Evolutionary conservation across 1,140 invertebrate species (phyloP).

Genomic region (Pseudobourletiella spinata): DNA sequence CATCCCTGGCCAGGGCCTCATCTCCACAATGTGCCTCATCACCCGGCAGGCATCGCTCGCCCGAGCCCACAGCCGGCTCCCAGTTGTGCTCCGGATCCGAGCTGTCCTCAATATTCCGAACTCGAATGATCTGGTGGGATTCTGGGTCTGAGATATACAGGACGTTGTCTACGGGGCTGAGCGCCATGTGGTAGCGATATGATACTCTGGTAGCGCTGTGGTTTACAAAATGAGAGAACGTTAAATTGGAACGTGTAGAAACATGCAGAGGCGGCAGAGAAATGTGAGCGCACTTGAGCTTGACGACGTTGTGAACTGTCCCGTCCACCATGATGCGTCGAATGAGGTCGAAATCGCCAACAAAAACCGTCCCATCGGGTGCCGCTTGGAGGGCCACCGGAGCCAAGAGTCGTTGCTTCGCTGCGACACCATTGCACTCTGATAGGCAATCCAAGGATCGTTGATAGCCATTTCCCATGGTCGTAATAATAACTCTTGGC

Average conservation of each 20-base stretch:
- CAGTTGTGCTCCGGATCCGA: conserved; percentile 81
- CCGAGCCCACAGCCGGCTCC: conserved; percentile 89
- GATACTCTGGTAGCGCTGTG: conserved; percentile 79
- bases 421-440: conserved; percentile 72
- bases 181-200: conserved; percentile 89
- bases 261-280: no score
- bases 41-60: conserved; percentile 83
- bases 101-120: conserved; percentile 73
- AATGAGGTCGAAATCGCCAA: conserved; percentile 93
- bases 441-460: conserved; percentile 65
- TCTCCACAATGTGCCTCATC: conserved; percentile 95
- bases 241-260: no score
- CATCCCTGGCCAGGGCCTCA: conserved; percentile 78
- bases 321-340: conserved; percentile 80
- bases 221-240: conserved; percentile 7
- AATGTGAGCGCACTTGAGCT: conserved; percentile 65
- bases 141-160: conserved; percentile 92
- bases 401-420: conserved; percentile 72
- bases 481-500: conserved; percentile 79
- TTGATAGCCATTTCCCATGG: conserved; percentile 85
- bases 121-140: conserved; percentile 83
- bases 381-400: conserved; percentile 84
- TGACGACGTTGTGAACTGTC: conserved; percentile 73
- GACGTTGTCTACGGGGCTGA: conserved; percentile 85
- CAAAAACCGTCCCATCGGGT: conserved; percentile 86